Conservation (phyloP, 2,888 invertebrate genomes). For the Stenolophus ochropezus region DNA sequence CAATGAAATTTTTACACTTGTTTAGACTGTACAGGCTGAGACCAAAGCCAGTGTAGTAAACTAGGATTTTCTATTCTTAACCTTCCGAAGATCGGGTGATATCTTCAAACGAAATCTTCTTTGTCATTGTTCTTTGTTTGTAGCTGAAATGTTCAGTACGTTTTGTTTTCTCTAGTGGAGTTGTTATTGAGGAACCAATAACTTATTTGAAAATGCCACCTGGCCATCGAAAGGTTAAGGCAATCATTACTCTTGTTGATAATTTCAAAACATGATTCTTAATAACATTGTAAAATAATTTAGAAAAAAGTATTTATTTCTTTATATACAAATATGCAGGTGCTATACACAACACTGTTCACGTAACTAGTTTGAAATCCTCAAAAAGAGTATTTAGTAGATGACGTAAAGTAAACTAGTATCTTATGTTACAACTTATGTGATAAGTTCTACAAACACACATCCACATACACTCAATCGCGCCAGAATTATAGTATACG, state of each 20-base stretch:
- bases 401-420: neutral
- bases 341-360: constrained; percentile 37
- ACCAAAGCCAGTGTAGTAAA: constrained; percentile 27
- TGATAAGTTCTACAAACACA: constrained; percentile 38
- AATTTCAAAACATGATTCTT: constrained; percentile 10
- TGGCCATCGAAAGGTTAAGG: constrained; percentile 7
- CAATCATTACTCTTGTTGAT: constrained; percentile 36
- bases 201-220: too few relatives aligned
- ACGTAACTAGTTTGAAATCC: constrained; percentile 16
- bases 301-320: too few relatives aligned
- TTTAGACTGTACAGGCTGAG: neutral
- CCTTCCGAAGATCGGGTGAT: too few relatives aligned
- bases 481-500: constrained; percentile 8
- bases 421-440: constrained; percentile 1
- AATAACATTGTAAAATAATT: neutral
- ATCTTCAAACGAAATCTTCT: too few relatives aligned
- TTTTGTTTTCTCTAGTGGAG: too few relatives aligned
- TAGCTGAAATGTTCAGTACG: too few relatives aligned
- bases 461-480: constrained; percentile 5
- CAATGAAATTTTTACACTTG: constrained; percentile 27
- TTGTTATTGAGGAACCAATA: too few relatives aligned
- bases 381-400: constrained; percentile 36
- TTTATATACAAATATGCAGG: constrained; percentile 25
- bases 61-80: constrained; percentile 4
- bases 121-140: too few relatives aligned